phyloP scores from a whole-genome alignment of 2,797 vertebrate genomes.

The Sebastes flavidus region DNA sequence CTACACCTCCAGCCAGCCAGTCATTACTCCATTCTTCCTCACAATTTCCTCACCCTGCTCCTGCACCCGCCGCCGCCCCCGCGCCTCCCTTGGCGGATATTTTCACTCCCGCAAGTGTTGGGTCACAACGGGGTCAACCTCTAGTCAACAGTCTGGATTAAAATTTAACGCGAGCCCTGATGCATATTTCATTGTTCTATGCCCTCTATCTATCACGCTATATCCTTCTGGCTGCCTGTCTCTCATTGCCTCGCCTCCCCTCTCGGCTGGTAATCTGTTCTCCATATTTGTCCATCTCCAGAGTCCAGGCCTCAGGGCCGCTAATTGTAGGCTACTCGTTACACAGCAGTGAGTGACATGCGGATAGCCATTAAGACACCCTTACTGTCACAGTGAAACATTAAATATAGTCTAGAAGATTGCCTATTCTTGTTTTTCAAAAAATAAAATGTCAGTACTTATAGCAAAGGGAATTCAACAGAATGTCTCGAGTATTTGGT shows the following conservation, averaged over 20 bases:
- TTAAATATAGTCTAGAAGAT: background rate
- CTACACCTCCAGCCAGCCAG: conserved; percentile 49
- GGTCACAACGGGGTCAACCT: conserved; percentile 74
- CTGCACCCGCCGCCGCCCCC: conserved; percentile 24
- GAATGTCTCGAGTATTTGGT: background rate
- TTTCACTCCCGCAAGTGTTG: conserved; percentile 72
- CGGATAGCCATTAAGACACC: background rate
- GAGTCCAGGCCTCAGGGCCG: conserved; percentile 3
- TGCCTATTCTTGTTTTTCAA: background rate
- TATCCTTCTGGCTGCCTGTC: conserved; percentile 47
- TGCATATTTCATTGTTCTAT: conserved; percentile 78
- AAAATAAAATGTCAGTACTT: background rate
- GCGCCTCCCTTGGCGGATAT: conserved; percentile 51
- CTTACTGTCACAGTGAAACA: conserved; percentile 17
- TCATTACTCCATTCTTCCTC: conserved; percentile 62
- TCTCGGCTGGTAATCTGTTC: conserved; percentile 7
- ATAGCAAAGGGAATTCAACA: conserved; percentile 1
- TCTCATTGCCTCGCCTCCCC: background rate
- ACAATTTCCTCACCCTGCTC: conserved; percentile 45
- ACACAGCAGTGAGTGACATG: conserved; percentile 26
- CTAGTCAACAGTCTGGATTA: conserved; percentile 78
- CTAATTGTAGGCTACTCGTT: conserved; percentile 24
- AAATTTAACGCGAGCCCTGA: conserved; percentile 73
- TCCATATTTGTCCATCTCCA: conserved; percentile 43
- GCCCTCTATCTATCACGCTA: conserved; percentile 60